Base-by-base conservation (phyloP, 1,140 invertebrate genomes). In the Camponotus pennsylvanicus region DNA sequence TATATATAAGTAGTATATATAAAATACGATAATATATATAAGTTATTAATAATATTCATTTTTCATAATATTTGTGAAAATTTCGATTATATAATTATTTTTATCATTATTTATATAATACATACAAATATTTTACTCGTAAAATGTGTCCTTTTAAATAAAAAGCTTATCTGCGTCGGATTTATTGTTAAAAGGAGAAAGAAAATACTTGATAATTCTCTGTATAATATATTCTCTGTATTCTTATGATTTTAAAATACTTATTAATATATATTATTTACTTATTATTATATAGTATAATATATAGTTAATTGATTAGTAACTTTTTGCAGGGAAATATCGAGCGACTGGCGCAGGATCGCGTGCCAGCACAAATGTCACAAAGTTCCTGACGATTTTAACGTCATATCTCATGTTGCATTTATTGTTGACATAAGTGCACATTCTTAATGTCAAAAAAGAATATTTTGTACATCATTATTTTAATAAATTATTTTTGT, bases 401-500 rank as follows among this genome's bases (percentile, higher is more conserved):
- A 75, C 27, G 27, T 69, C 61, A 85, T 89, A 67, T 27, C 77
- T 91, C 66, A 78, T 78, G 78, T 66, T 92, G 77, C 70, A 89
- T 69, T 49, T 69, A 37, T 32, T 63, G 49, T 71, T 83, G 40
- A 64, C 64, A 21, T 84, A 55, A 71, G 66, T 49, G 34, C 67
- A 86, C 63, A 32, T 61, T 32, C 63, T 63, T 52, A 61, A 83
- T 67, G 85, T 82, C 87, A 87, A 86, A 64, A 89, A 11, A 52
- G 18, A 45, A 11, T 90, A 88, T 91, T 87, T 88, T 90, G 76
- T 92, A 91, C 64, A 86, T 64, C 70, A 88, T 49, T 78, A 87
- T 69, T 80, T 78, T 90, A 92, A 91, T 92, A 93, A 93, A 91
- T 93, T 93, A 93, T 92, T 93, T 93, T 93, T 93, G 42, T 86